phyloP scores from a whole-genome alignment of 2,797 vertebrate genomes.

The Sebastes vulpes region DNA sequence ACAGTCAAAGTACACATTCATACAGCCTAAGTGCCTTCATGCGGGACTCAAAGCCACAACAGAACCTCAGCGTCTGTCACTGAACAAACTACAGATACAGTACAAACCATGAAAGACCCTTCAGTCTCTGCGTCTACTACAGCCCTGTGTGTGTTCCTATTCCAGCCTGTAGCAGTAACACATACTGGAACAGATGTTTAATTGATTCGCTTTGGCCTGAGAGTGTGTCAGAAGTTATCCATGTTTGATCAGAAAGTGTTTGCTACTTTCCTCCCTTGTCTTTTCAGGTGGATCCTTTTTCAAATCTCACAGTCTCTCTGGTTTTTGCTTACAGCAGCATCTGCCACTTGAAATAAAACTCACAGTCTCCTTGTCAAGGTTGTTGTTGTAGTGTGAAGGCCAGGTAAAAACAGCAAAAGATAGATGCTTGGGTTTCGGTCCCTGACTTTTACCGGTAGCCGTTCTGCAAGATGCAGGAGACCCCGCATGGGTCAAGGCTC shows the following conservation, averaged over 20 bases:
- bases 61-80: constrained; percentile 62
- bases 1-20: constrained; percentile 47
- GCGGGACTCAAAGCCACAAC: constrained; percentile 63
- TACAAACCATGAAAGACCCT: constrained; percentile 66
- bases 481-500: constrained; percentile 17
- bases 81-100: constrained; percentile 71
- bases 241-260: constrained; percentile 53
- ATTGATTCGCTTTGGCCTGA: constrained; percentile 63
- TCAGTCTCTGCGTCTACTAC: constrained; percentile 49
- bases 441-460: constrained; percentile 19
- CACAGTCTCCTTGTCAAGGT: constrained; percentile 13
- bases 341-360: not conserved
- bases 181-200: constrained; percentile 69
- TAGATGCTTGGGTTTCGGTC: constrained; percentile 29
- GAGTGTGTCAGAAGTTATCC: constrained; percentile 52
- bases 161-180: constrained; percentile 39
- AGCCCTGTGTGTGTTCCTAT: constrained; percentile 53
- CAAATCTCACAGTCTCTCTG: not conserved
- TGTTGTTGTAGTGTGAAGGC: constrained; percentile 38
- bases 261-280: constrained; percentile 24
- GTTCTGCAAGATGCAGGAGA: constrained; percentile 6
- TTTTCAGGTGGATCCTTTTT: not conserved
- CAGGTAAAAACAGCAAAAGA: constrained; percentile 18
- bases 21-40: constrained; percentile 50
- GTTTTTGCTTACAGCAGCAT: constrained; percentile 29